Conservation (phyloP, 2,888 invertebrate species). For the Actias luna region DNA sequence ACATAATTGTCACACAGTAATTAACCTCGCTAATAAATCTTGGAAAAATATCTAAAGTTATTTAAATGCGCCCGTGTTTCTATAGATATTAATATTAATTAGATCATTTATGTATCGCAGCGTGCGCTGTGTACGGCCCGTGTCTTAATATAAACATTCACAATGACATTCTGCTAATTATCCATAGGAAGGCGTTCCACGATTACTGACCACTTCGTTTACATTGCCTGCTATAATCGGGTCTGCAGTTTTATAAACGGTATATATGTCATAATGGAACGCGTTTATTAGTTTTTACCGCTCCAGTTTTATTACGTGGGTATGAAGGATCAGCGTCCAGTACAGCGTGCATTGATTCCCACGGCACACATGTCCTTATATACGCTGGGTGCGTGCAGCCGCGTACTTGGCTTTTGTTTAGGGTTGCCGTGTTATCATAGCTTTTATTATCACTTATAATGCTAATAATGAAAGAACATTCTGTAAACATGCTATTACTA, state of each 20-base stretch:
- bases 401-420: conserved; percentile 17
- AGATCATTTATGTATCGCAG: conserved; percentile 52
- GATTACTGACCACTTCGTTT: neutral
- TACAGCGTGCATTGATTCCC: conserved; percentile 56
- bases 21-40: conserved; percentile 16
- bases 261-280: neutral
- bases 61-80: conserved; percentile 26
- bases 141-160: conserved; percentile 54
- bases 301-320: neutral
- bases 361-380: conserved; percentile 74
- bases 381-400: conserved; percentile 37
- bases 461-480: neutral
- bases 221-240: conserved; percentile 22
- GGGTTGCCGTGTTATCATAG: neutral
- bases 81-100: conserved; percentile 48
- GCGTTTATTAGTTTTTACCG: neutral
- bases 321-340: conserved; percentile 22
- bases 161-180: conserved; percentile 51
- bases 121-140: conserved; percentile 39
- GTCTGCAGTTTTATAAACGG: neutral
- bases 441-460: neutral
- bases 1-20: conserved; percentile 16
- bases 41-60: conserved; percentile 14
- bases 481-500: neutral
- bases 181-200: conserved; percentile 13